A percentile compares a stretch with the other conserved stretches of the same genome.
phyloP scores from a whole-genome alignment of 2,113 vertebrate genomes.

The Embiotoca jacksoni region DNA sequence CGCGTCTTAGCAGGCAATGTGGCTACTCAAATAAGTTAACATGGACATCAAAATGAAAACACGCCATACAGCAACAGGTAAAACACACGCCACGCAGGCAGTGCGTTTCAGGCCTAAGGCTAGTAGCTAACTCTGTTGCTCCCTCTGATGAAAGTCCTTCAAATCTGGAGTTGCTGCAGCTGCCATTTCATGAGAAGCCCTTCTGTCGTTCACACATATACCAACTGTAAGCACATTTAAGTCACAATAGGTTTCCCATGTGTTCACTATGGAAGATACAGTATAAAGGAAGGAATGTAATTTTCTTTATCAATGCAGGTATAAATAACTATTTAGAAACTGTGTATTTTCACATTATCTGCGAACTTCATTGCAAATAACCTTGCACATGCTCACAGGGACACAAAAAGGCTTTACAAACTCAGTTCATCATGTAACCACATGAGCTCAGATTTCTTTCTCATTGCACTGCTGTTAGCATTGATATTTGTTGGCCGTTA shows the following conservation, averaged over 20 bases:
- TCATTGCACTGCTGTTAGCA: conserved; percentile 65
- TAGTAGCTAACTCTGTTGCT: background rate
- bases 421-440: conserved; percentile 32
- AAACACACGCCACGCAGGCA: too few species aligned
- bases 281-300: background rate
- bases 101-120: background rate
- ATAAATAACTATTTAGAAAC: background rate
- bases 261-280: background rate
- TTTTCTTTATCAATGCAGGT: background rate
- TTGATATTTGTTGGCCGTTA: conserved; percentile 64
- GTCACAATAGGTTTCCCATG: background rate
- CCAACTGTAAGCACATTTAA: background rate
- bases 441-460: conserved; percentile 41
- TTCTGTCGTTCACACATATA: background rate
- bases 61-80: too few species aligned
- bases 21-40: too few species aligned
- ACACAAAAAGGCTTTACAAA: conserved; percentile 1
- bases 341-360: background rate
- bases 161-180: background rate
- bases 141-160: background rate
- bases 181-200: background rate
- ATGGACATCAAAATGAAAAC: too few species aligned
- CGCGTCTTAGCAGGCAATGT: too few species aligned
- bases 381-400: background rate
- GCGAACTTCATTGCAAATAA: background rate